A percentile compares a stretch with the other conserved stretches of the same genome.
phyloP scores from a whole-genome alignment of 2,888 invertebrate species.

The Abscondita cerata region DNA sequence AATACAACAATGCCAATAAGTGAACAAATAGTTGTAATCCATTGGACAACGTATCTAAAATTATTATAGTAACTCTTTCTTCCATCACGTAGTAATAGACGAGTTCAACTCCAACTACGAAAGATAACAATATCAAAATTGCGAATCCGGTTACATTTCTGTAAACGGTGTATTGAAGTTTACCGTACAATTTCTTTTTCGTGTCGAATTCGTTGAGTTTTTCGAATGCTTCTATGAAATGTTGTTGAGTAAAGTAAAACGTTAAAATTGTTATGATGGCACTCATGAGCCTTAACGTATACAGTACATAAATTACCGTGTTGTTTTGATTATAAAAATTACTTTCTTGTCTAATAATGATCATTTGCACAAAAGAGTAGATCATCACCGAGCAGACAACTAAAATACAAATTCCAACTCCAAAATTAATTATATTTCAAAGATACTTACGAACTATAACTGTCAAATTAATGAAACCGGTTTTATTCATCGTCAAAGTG shows the following conservation, averaged over 20 bases:
- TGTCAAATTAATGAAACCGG: neutral
- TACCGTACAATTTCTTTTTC: slow-evolving; percentile 17
- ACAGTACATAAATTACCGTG: slow-evolving; percentile 14
- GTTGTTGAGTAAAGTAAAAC: slow-evolving; percentile 17
- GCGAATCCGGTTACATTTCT: neutral
- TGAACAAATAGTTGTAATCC: slow-evolving; percentile 27
- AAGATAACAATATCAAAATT: slow-evolving; percentile 1
- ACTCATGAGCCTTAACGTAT: slow-evolving; percentile 16
- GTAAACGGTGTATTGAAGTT: slow-evolving; percentile 8
- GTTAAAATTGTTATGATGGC: slow-evolving; percentile 14
- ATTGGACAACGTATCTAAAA: slow-evolving; percentile 16
- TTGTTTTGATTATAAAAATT: slow-evolving; percentile 13
- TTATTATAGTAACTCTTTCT: neutral
- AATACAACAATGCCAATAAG: slow-evolving; percentile 19
- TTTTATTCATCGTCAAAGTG: neutral
- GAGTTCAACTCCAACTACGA: slow-evolving; percentile 15
- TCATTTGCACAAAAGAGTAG: slow-evolving; percentile 9
- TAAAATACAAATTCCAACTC: neutral
- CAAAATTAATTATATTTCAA: too few relatives aligned
- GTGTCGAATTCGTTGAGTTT: slow-evolving; percentile 16
- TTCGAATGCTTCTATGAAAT: slow-evolving; percentile 13
- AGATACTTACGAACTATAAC: neutral
- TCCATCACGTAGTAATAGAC: slow-evolving; percentile 12
- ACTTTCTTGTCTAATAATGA: slow-evolving; percentile 11
- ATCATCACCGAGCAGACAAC: slow-evolving; percentile 14